phyloP scores from a whole-genome alignment of 2,888 invertebrate species.

The Coelinius sp. region DNA sequence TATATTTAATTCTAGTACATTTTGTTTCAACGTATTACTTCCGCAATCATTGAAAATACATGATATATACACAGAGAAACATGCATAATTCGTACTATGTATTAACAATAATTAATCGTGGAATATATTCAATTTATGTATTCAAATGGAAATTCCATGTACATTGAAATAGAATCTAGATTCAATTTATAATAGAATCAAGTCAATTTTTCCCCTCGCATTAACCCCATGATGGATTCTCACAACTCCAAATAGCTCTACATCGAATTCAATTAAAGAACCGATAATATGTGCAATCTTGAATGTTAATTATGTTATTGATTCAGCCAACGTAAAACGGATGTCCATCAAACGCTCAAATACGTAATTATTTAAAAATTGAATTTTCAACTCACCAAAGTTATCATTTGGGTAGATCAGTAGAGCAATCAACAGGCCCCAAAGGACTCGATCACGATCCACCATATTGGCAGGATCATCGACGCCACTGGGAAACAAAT shows the following conservation, averaged over 20 bases:
- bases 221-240: too few relatives aligned
- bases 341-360: neutral
- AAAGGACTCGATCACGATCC: conserved; percentile 62
- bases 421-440: conserved; percentile 63
- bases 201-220: too few relatives aligned
- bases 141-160: too few relatives aligned
- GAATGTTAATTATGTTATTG: neutral
- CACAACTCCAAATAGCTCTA: conserved; percentile 39
- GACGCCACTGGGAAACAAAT: conserved; percentile 46
- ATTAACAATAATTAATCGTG: too few relatives aligned
- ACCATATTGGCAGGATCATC: conserved; percentile 66
- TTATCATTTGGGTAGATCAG: conserved; percentile 66
- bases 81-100: too few relatives aligned
- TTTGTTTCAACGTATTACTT: too few relatives aligned
- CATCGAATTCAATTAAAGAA: conserved; percentile 37
- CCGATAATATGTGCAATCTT: conserved; percentile 33
- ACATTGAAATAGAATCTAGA: too few relatives aligned
- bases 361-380: neutral
- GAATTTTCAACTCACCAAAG: conserved; percentile 59
- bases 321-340: neutral
- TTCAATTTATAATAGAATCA: too few relatives aligned
- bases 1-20: too few relatives aligned
- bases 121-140: too few relatives aligned
- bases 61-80: too few relatives aligned
- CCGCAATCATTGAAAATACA: too few relatives aligned